phyloP scores from a whole-genome alignment of 2,888 invertebrate genomes.

The Petrophora chlorosata region DNA sequence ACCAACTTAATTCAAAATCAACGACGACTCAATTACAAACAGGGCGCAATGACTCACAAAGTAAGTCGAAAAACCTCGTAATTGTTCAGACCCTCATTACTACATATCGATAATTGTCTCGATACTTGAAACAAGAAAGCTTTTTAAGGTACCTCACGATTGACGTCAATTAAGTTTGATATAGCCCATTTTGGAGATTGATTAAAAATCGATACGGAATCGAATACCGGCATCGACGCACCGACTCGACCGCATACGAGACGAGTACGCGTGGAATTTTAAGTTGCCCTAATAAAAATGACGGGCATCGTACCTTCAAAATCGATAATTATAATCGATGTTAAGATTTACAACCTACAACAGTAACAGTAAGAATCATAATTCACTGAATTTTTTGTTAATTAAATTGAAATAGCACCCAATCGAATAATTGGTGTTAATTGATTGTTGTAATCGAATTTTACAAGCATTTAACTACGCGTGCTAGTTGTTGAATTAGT shows the following conservation, averaged over 20 bases:
- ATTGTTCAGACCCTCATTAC: slow-evolving; percentile 25
- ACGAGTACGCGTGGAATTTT: slow-evolving; percentile 53
- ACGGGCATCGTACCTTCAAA: slow-evolving; percentile 39
- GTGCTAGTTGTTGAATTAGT: slow-evolving; percentile 19
- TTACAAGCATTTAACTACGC: slow-evolving; percentile 31
- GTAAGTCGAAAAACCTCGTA: slow-evolving; percentile 11
- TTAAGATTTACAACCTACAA: slow-evolving; percentile 39
- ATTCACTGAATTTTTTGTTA: slow-evolving; percentile 40
- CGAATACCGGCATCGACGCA: slow-evolving; percentile 42
- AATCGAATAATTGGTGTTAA: slow-evolving; percentile 35
- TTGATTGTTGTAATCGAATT: slow-evolving; percentile 33
- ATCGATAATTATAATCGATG: slow-evolving; percentile 45
- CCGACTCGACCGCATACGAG: slow-evolving; percentile 26
- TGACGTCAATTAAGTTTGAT: slow-evolving; percentile 77
- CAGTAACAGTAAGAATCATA: slow-evolving; percentile 37
- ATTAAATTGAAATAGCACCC: slow-evolving; percentile 30
- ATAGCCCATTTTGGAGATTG: slow-evolving; percentile 70
- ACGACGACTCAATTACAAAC: slow-evolving; percentile 21
- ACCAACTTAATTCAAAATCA: slow-evolving; percentile 3
- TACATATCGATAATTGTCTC: slow-evolving; percentile 38
- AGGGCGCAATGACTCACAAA: slow-evolving; percentile 14
- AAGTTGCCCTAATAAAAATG: slow-evolving; percentile 52
- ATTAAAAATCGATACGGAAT: slow-evolving; percentile 70
- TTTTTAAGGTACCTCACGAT: slow-evolving; percentile 59
- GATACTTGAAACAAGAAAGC: slow-evolving; percentile 47